Evolutionary conservation across 1,140 invertebrate species (phyloP).

Genomic region (Rhynchophorus ferrugineus): DNA sequence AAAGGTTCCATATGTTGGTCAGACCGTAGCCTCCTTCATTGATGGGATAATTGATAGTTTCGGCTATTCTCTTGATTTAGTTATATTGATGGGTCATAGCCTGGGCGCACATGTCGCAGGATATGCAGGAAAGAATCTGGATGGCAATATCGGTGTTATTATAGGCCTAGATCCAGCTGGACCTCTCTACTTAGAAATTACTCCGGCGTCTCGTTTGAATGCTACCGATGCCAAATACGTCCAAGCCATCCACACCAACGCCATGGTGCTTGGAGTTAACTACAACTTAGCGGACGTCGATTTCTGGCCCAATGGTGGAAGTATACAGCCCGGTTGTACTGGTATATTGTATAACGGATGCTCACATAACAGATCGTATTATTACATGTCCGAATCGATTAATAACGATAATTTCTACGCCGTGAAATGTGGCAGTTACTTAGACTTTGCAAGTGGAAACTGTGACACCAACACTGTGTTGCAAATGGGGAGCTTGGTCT

Average conservation of each 20-base stretch:
- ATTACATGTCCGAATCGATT: constrained; percentile 42
- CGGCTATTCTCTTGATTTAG: constrained; percentile 44
- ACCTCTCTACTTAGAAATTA: constrained; percentile 43
- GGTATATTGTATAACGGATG: constrained; percentile 42
- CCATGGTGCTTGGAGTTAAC: constrained; percentile 48
- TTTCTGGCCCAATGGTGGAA: constrained; percentile 59
- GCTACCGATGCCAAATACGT: constrained; percentile 2
- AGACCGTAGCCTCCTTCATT: constrained; percentile 45
- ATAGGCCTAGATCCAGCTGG: constrained; percentile 47
- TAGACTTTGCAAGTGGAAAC: constrained; percentile 44
- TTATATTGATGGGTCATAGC: constrained; percentile 59
- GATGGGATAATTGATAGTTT: constrained; percentile 40
- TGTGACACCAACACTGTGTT: constrained; percentile 45
- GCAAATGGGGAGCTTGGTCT: constrained; percentile 48
- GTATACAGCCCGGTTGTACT: constrained; percentile 33
- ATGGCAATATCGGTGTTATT: constrained; percentile 36
- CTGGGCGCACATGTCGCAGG: constrained; percentile 61
- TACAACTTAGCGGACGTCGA: constrained; percentile 55
- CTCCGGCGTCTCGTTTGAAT: constrained; percentile 17
- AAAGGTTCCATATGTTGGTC: constrained; percentile 46
- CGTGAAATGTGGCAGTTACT: constrained; percentile 48
- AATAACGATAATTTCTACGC: constrained; percentile 38
- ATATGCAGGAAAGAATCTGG: constrained; percentile 46
- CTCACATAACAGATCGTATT: constrained; percentile 50
- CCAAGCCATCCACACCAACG: constrained; percentile 56